Evolutionary conservation across 2,797 vertebrate species (phyloP), one percentile per base, ranked within the genome.

Genomic region (Otolemur crassicaudatus): DNA sequence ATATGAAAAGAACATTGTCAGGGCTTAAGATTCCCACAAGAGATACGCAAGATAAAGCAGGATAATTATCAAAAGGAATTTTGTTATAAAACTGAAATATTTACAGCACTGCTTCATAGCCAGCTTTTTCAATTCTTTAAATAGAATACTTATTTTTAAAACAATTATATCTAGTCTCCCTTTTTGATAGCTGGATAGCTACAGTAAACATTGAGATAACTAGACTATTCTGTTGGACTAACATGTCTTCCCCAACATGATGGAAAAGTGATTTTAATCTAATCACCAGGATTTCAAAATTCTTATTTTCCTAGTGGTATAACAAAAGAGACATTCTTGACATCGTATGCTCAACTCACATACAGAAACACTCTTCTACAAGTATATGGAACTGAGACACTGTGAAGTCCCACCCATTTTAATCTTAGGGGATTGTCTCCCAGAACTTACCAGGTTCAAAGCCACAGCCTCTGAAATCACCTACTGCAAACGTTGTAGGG

Each of bases 21-120:
- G 61, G 53, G 19, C 29, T 77, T 81, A 94, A 82, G 10, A 94
- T 97, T 96, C 83, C 81, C 85, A 76, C 43, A 0, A 92, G 87
- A 96, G 95, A 77, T 29, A 49, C 0, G 34, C 37, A 43, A 95
- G 80, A 86, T 81, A 96, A 95, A 43, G 70, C 46, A 90, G 76
- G 80, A 87, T 29, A 90, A 97, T 97, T 85, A 96, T 79, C 88
- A 94, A 95, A 97, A 93, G 73, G 31, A 92, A 65, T 87, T 94
- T 85, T 88, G 22, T 76, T 58, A 46, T 90, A 81, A 92, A 94
- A 92, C 37, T 61, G 29, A 79, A 77, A 81, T 93, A 22, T 70
- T 87, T 61, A 70, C 6, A 22, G 46, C 4, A 87, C 19, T 76
- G 25, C 14, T 94, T 81, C 61, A 67, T 65, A 31, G 87, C 23